phyloP scores from a whole-genome alignment of 2,797 vertebrate genomes.

The Leuciscus waleckii region DNA sequence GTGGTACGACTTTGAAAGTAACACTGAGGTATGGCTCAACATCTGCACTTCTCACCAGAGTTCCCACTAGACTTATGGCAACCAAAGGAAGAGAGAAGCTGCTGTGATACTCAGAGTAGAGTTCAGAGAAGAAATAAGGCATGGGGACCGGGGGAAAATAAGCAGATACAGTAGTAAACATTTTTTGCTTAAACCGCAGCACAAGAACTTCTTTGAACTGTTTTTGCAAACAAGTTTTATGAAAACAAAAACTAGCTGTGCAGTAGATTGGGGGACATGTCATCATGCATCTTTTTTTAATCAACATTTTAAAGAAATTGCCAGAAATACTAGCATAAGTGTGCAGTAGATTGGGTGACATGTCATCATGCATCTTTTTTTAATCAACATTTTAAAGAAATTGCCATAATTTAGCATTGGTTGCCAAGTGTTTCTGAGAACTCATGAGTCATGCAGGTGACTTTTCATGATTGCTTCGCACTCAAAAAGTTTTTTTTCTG shows the following conservation, averaged over 20 bases:
- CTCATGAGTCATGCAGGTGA: slow-evolving; percentile 18
- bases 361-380: not conserved
- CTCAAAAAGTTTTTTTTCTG: not conserved
- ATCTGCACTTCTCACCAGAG: slow-evolving; percentile 42
- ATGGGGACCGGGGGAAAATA: slow-evolving; percentile 8
- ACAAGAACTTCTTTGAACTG: not conserved
- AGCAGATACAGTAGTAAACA: slow-evolving; percentile 10
- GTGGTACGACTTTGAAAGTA: slow-evolving; percentile 43
- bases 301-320: slow-evolving; percentile 4
- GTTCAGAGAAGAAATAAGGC: slow-evolving; percentile 32
- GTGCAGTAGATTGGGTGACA: not conserved
- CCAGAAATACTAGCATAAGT: not conserved
- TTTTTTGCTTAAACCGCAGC: not conserved
- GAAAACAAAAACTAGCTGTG: not conserved
- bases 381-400: not conserved
- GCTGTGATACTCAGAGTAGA: slow-evolving; percentile 21
- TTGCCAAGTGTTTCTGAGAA: not conserved
- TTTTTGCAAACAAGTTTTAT: not conserved
- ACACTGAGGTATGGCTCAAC: slow-evolving; percentile 50
- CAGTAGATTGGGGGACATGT: not conserved
- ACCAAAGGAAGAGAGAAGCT: slow-evolving; percentile 25
- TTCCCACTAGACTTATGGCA: slow-evolving; percentile 48
- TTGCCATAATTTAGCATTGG: not conserved
- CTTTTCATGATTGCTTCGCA: not conserved
- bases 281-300: not conserved